These are phyloP conservation scores for Ariopsis seemanni DNA, from an alignment of 2,113 vertebrate genomes.

Conservation along the genomic window DNA sequence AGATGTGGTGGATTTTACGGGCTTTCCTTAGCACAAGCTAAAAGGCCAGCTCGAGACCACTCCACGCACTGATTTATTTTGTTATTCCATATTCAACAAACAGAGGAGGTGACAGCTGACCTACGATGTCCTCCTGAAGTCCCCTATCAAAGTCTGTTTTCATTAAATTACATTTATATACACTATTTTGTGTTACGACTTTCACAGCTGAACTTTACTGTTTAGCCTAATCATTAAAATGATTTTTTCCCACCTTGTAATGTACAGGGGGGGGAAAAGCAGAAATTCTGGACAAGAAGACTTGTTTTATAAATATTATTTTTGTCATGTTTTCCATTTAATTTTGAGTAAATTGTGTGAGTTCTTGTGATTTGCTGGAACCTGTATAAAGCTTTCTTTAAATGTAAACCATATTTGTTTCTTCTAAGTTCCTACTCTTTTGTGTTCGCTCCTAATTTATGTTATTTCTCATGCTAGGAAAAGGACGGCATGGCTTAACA, in stretches of 20 bases:
- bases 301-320: constrained; percentile 1
- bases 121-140: constrained; percentile 68
- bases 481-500: not conserved
- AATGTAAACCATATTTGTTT: not conserved
- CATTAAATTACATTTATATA: constrained; percentile 74
- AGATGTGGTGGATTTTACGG: constrained; percentile 45
- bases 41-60: constrained; percentile 30
- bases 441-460: not conserved
- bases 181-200: constrained; percentile 71
- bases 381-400: constrained; percentile 10
- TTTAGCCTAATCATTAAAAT: constrained; percentile 82
- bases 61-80: constrained; percentile 69
- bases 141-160: constrained; percentile 80
- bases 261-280: constrained; percentile 60
- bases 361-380: not conserved
- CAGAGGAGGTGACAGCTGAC: constrained; percentile 68
- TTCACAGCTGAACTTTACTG: constrained; percentile 70
- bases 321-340: constrained; percentile 3
- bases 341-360: constrained; percentile 5
- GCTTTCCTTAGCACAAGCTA: constrained; percentile 47
- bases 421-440: not conserved
- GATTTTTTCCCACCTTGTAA: constrained; percentile 69
- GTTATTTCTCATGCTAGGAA: not conserved
- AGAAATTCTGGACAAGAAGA: not conserved
- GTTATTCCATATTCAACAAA: constrained; percentile 74